These are phyloP conservation scores for Nephrocerus scutellatus DNA, from an alignment of 2,888 invertebrate species.

Conservation along the genomic window DNA sequence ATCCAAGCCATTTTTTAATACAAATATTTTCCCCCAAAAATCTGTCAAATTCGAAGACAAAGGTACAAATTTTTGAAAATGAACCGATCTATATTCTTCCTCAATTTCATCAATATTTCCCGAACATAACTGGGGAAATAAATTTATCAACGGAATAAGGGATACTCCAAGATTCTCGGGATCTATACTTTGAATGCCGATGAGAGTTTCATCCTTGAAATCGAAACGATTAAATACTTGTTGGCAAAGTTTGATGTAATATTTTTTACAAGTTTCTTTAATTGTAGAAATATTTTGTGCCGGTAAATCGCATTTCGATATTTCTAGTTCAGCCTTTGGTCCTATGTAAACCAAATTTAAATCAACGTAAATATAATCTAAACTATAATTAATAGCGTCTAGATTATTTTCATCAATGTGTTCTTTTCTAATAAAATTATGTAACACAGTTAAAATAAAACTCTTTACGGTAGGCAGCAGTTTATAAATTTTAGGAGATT, in stretches of 20 bases:
- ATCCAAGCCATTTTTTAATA: constrained; percentile 12
- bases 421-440: constrained; percentile 9
- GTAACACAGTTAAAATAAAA: constrained; percentile 7
- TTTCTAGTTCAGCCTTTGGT: constrained; percentile 9
- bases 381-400: background rate
- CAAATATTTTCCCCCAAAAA: too few relatives aligned
- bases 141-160: constrained; percentile 1
- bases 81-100: constrained; percentile 12
- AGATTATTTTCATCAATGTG: background rate
- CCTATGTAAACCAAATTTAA: constrained; percentile 9
- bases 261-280: constrained; percentile 7
- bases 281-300: constrained; percentile 6
- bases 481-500: constrained; percentile 6
- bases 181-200: constrained; percentile 7
- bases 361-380: constrained; percentile 3
- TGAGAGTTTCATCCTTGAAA: constrained; percentile 9
- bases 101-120: constrained; percentile 12
- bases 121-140: constrained; percentile 10
- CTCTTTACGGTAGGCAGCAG: constrained; percentile 4
- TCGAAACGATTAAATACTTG: constrained; percentile 12
- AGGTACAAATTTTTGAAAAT: constrained; percentile 9
- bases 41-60: constrained; percentile 5
- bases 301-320: constrained; percentile 2
- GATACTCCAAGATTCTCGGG: constrained; percentile 6
- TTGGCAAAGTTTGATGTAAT: constrained; percentile 10